Evolutionary conservation across 2,888 invertebrate species (phyloP).

Genomic region (Celastrina argiolus): DNA sequence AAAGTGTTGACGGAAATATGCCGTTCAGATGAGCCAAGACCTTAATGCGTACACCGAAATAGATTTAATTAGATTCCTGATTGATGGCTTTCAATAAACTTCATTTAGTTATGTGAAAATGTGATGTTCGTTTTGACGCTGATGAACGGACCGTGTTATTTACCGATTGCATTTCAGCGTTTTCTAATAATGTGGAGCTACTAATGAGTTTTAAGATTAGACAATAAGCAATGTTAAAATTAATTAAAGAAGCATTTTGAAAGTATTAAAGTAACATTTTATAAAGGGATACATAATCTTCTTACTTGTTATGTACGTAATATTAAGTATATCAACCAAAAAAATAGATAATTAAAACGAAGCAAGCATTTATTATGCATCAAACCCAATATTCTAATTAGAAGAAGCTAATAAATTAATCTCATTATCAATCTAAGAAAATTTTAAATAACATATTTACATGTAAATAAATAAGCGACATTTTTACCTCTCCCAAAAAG

Average conservation of each 20-base stretch:
- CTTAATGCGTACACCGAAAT: slow-evolving; percentile 39
- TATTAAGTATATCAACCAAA: not conserved
- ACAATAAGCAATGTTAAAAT: too few species aligned
- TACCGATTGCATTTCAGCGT: not conserved
- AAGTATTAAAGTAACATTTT: too few species aligned
- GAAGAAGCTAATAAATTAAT: not conserved
- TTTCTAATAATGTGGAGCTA: not conserved
- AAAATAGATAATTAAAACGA: not conserved
- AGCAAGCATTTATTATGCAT: not conserved
- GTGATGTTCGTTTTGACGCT: not conserved
- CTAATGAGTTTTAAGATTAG: too few species aligned
- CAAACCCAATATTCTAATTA: not conserved
- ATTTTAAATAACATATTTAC: not conserved
- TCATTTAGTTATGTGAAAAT: slow-evolving; percentile 23
- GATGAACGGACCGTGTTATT: not conserved
- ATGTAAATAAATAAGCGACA: too few species aligned
- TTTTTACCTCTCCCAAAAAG: too few species aligned
- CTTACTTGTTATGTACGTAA: not conserved
- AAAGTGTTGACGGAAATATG: slow-evolving; percentile 51
- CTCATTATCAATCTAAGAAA: not conserved
- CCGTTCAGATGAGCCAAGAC: slow-evolving; percentile 35
- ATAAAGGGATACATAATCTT: not conserved
- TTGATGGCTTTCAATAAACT: slow-evolving; percentile 31
- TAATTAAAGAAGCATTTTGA: too few species aligned
- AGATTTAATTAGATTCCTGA: slow-evolving; percentile 41